Conservation (phyloP, 1,140 invertebrate genomes). For the Calliopsis andreniformis region DNA sequence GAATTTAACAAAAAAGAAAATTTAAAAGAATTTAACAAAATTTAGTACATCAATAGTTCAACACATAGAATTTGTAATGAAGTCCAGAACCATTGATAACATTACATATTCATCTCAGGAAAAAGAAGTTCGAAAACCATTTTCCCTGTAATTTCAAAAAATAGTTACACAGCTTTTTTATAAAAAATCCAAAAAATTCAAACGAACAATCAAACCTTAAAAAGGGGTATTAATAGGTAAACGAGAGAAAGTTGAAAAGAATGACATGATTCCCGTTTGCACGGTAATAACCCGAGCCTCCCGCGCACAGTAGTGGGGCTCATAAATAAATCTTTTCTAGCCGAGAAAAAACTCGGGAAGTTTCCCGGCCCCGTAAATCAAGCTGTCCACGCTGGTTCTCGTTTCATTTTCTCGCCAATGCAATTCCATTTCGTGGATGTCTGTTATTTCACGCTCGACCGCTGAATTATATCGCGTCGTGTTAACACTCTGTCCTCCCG, state of each 20-base stretch:
- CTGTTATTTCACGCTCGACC: conserved; percentile 20
- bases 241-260: not conserved
- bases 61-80: too few species aligned
- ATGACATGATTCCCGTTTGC: not conserved
- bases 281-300: not conserved
- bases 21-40: too few species aligned
- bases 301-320: not conserved
- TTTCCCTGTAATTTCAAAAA: too few species aligned
- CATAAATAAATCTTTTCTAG: not conserved
- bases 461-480: conserved; percentile 8
- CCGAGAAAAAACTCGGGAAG: not conserved
- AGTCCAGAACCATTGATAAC: too few species aligned
- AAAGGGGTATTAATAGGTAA: too few species aligned
- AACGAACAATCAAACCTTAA: too few species aligned
- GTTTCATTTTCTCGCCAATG: conserved; percentile 32
- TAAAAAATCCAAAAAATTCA: too few species aligned
- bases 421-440: conserved; percentile 18
- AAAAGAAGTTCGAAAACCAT: too few species aligned
- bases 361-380: conserved; percentile 4
- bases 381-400: not conserved
- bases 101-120: too few species aligned
- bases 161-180: too few species aligned
- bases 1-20: too few species aligned
- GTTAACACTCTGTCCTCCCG: not conserved
- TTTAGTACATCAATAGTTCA: too few species aligned